These are phyloP conservation scores for Lagopus leucura DNA, from an alignment of 2,113 vertebrate species.

Conservation along the genomic window DNA sequence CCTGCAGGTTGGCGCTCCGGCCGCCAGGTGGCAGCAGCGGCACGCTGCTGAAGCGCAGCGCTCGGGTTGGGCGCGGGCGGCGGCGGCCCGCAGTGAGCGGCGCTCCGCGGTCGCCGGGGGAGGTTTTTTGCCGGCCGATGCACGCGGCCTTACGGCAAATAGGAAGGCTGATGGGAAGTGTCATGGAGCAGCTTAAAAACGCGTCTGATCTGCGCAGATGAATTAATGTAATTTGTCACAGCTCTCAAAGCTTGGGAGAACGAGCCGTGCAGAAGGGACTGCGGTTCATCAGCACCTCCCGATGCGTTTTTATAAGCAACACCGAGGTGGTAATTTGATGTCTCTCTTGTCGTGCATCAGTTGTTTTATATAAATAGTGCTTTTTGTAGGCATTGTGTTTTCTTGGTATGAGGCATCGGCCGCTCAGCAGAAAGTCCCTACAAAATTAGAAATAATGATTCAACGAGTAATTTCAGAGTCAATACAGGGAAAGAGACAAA, in stretches of 20 bases:
- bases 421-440: background rate
- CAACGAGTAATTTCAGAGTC: background rate
- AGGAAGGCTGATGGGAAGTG: background rate
- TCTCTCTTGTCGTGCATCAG: background rate
- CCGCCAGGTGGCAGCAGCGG: no score
- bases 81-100: no score
- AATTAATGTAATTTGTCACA: background rate
- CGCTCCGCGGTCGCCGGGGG: no score
- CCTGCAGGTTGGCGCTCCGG: no score
- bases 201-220: background rate
- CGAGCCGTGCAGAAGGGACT: rapidly evolving
- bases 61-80: no score
- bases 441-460: background rate
- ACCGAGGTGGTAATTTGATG: background rate
- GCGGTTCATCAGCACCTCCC: background rate
- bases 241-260: rapidly evolving
- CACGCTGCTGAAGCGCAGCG: no score
- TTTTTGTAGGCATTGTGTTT: rapidly evolving
- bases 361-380: background rate
- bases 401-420: background rate
- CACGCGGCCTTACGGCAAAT: background rate
- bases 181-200: rapidly evolving
- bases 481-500: background rate
- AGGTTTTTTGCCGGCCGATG: rapidly evolving
- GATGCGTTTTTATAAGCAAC: background rate